Evolutionary conservation across 2,888 invertebrate genomes (phyloP), one percentile per base, ranked within the genome.

Genomic region (Heliconius sara): DNA sequence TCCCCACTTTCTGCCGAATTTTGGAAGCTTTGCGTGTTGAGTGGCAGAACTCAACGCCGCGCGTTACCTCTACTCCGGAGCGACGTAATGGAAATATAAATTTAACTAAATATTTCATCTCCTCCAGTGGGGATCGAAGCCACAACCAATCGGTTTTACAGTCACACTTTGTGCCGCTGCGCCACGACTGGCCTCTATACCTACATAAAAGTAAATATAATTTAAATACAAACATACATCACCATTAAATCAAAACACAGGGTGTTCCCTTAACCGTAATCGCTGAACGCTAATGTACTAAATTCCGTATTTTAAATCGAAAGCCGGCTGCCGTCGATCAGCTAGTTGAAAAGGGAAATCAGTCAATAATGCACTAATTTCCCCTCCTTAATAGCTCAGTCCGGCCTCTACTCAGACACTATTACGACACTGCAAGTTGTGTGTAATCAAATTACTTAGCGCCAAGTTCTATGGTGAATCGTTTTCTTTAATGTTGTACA

Each of bases 361-460:
- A 95, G 94, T 94, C 94, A 93, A 95, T 95, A 94, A 95, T 95
- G 92, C 93, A 94, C 95, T 95, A 93, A 95, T 95, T 95, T 95
- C 95, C 95, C 93, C 89, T 93, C 91, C 92, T 93, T 93, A 94
- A 94, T 95, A 90, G 93, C 89, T 84, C 88, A 91, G 91, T 89
- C 88, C 89, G 86, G 89, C 86, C 86, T 88, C 86, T 87, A 87
- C 88, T 89, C 91, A 90, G 92, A 89, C 91, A 92, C 91, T 91
- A 91, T 91, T 89, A 90, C 91, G 89, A 87, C 89, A 89, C 89
- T 85, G 86, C 85, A 88, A 89, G 88, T 89, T 88, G 86, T 87
- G 86, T 86, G 85, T 89, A 88, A 90, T 88, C 87, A 87, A 88
- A 89, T 91, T 89, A 84, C 83, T 80, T 81, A 83, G 82, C 72